phyloP scores from a whole-genome alignment of 2,888 invertebrate genomes.

The Chloroclysta siterata region DNA sequence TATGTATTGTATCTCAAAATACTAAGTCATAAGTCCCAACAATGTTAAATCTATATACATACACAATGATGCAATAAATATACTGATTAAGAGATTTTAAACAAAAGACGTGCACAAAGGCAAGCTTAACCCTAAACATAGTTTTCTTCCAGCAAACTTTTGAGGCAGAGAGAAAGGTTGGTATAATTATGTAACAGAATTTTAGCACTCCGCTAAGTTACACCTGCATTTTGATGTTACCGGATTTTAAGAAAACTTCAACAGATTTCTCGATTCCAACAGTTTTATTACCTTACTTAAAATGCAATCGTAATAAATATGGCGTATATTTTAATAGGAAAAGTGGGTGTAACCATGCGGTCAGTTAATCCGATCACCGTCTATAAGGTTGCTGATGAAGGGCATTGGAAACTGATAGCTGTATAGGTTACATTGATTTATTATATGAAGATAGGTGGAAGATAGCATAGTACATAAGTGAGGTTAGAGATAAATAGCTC shows the following conservation, averaged over 20 bases:
- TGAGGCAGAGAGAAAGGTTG: too few relatives aligned
- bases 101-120: too few relatives aligned
- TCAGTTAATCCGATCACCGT: slow-evolving; percentile 49
- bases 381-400: slow-evolving; percentile 55
- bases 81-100: too few relatives aligned
- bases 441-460: slow-evolving; percentile 1
- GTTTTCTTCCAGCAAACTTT: too few relatives aligned
- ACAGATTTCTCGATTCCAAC: neutral
- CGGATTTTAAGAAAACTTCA: neutral
- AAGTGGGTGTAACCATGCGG: slow-evolving; percentile 51
- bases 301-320: slow-evolving; percentile 11
- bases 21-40: too few relatives aligned
- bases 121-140: too few relatives aligned
- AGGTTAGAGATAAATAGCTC: too few relatives aligned
- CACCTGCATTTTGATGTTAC: neutral
- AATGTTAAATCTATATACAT: too few relatives aligned
- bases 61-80: too few relatives aligned
- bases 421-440: slow-evolving; percentile 14
- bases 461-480: neutral
- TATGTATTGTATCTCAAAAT: too few relatives aligned
- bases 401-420: slow-evolving; percentile 44
- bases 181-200: too few relatives aligned
- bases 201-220: neutral
- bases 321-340: slow-evolving; percentile 29
- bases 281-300: slow-evolving; percentile 5